A percentile compares a stretch with the other conserved stretches of the same genome.
Evolutionary conservation across 2,888 invertebrate genomes (phyloP).

Genomic region (Auanema sp.): DNA sequence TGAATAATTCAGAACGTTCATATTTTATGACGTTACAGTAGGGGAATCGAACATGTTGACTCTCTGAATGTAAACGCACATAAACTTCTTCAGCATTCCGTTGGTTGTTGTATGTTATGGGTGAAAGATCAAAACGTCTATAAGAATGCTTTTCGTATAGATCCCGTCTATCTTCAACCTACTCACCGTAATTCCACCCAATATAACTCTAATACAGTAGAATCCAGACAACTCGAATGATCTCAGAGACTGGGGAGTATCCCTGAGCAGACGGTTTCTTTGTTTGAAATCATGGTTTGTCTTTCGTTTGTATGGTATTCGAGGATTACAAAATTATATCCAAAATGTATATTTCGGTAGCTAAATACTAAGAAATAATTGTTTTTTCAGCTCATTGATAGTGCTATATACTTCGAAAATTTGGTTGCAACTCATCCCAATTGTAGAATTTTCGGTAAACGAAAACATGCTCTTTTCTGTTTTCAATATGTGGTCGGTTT

Average conservation of each 20-base stretch:
- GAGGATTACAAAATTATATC: slow-evolving; percentile 86
- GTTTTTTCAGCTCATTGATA: slow-evolving; percentile 19
- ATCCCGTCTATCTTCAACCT: not conserved
- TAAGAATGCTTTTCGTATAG: slow-evolving; percentile 4
- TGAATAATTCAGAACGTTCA: not conserved
- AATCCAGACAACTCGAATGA: slow-evolving; percentile 1
- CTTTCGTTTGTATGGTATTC: slow-evolving; percentile 84
- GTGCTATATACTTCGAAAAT: slow-evolving; percentile 19
- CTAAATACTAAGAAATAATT: slow-evolving; percentile 2
- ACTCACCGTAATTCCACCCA: no score
- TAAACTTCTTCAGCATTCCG: slow-evolving; percentile 30
- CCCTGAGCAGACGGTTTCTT: slow-evolving; percentile 73
- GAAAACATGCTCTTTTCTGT: slow-evolving; percentile 19
- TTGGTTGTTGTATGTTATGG: slow-evolving; percentile 18
- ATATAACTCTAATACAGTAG: no score
- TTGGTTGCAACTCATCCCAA: slow-evolving; percentile 24
- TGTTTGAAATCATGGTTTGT: slow-evolving; percentile 92
- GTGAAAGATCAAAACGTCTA: slow-evolving; percentile 5
- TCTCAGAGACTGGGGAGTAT: slow-evolving; percentile 15
- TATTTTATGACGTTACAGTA: not conserved
- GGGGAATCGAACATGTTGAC: slow-evolving; percentile 68
- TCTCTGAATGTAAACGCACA: slow-evolving; percentile 34
- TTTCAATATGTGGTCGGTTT: slow-evolving; percentile 24
- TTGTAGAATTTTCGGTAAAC: slow-evolving; percentile 27
- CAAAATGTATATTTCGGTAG: slow-evolving; percentile 71